Conservation (phyloP, 1,140 invertebrate species). For the Andricus grossulariae region DNA sequence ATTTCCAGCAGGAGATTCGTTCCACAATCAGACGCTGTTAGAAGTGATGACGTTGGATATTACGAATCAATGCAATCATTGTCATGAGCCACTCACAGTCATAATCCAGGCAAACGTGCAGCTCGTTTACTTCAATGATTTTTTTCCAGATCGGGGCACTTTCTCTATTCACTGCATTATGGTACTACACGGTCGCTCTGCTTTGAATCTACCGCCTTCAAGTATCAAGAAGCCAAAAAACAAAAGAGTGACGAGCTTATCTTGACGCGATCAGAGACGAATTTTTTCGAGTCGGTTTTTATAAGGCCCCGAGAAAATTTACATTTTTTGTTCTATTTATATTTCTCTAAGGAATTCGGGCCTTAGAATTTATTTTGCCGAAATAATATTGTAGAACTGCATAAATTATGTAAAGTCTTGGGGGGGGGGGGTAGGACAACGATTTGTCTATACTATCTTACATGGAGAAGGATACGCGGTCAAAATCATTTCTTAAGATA, state of each 20-base stretch:
- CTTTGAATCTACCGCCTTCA: constrained; percentile 20
- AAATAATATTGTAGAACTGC: no score
- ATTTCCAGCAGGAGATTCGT: not conserved
- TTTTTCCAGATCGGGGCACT: constrained; percentile 1
- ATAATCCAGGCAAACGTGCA: not conserved
- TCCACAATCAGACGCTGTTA: not conserved
- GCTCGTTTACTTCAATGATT: constrained; percentile 15
- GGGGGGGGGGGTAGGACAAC: no score
- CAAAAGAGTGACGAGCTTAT: not conserved
- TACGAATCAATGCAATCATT: constrained; percentile 26
- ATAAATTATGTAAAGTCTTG: no score
- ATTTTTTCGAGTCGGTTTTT: not conserved
- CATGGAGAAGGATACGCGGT: no score
- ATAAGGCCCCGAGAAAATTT: not conserved
- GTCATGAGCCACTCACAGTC: constrained; percentile 11
- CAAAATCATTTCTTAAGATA: no score
- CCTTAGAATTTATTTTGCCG: no score
- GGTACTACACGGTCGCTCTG: not conserved
- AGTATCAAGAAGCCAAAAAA: not conserved
- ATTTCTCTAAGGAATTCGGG: no score
- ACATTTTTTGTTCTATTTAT: no score
- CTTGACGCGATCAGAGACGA: constrained; percentile 2
- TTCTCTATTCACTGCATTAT: constrained; percentile 24
- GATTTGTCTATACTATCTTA: no score
- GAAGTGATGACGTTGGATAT: constrained; percentile 8